Percentiles rank a stretch among this genome's conserved stretches.
These are phyloP conservation scores for Protaetia brevitarsis DNA, from an alignment of 1,140 invertebrate genomes.

Conservation along the genomic window DNA sequence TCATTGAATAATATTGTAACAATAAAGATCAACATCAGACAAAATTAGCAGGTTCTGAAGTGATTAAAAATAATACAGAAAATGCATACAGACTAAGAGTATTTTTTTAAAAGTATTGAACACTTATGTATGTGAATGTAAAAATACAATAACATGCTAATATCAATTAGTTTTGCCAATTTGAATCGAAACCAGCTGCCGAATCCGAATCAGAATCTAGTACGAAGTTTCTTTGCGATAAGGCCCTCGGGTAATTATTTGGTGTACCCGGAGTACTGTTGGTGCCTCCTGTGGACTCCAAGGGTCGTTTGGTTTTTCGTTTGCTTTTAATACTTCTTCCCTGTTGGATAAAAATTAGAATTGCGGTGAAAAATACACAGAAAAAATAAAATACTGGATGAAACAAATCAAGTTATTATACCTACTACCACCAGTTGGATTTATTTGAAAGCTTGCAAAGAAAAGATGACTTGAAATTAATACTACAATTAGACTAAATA, in stretches of 20 bases:
- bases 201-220: not conserved
- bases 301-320: constrained; percentile 55
- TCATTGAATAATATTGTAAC: no score
- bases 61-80: no score
- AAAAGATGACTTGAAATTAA: not conserved
- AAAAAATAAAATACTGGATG: constrained; percentile 16
- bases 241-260: constrained; percentile 52
- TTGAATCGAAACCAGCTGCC: not conserved
- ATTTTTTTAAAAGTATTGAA: no score
- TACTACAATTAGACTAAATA: not conserved
- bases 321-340: constrained; percentile 61
- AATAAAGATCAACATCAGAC: no score
- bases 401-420: not conserved
- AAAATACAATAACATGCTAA: no score
- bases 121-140: no score
- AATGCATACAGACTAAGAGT: no score
- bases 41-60: no score
- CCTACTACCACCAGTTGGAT: not conserved
- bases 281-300: constrained; percentile 43
- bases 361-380: constrained; percentile 16
- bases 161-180: not conserved
- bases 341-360: constrained; percentile 37
- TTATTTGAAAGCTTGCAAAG: not conserved
- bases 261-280: constrained; percentile 62
- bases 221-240: constrained; percentile 22